Percentiles rank a stretch among this genome's conserved stretches.
Conservation (phyloP, 2,797 vertebrate genomes). For the Sebastes itinus region DNA sequence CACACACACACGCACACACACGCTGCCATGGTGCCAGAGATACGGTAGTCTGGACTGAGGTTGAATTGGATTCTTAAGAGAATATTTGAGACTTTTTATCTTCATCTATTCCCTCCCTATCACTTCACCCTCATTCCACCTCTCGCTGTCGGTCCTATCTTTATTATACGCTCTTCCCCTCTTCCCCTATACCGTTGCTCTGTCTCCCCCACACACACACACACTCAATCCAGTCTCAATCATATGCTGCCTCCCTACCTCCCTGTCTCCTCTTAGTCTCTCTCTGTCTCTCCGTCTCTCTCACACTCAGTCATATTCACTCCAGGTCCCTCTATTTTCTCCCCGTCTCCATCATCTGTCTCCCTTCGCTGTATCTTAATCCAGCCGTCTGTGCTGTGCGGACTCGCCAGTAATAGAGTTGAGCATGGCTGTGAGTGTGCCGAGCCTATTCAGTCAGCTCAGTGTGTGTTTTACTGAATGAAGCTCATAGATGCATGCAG, state of each 20-base stretch:
- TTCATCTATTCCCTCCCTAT: slow-evolving; percentile 43
- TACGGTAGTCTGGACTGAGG: slow-evolving; percentile 29
- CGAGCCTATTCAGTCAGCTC: slow-evolving; percentile 7
- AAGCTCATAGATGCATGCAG: not conserved
- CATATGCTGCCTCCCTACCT: not conserved
- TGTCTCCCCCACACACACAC: not conserved
- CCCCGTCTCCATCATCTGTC: slow-evolving; percentile 35
- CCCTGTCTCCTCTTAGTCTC: not conserved
- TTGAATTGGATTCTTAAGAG: slow-evolving; percentile 55
- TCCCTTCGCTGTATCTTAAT: slow-evolving; percentile 48
- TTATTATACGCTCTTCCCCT: slow-evolving; percentile 23
- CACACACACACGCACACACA: not conserved
- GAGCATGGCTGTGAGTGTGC: not conserved
- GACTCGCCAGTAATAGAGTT: slow-evolving; percentile 45
- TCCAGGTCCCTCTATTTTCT: slow-evolving; percentile 29
- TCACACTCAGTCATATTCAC: slow-evolving; percentile 17
- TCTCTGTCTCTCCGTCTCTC: not conserved
- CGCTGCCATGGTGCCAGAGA: slow-evolving; percentile 20
- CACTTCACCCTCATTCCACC: slow-evolving; percentile 44
- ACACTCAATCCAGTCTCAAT: slow-evolving; percentile 5
- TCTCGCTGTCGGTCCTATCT: slow-evolving; percentile 6
- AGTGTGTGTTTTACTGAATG: slow-evolving; percentile 22
- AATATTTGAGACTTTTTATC: slow-evolving; percentile 55
- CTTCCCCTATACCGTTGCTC: not conserved
- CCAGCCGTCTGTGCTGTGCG: slow-evolving; percentile 8